Evolutionary conservation across 2,888 invertebrate species (phyloP).

Genomic region (Drosophila mercatorum): DNA sequence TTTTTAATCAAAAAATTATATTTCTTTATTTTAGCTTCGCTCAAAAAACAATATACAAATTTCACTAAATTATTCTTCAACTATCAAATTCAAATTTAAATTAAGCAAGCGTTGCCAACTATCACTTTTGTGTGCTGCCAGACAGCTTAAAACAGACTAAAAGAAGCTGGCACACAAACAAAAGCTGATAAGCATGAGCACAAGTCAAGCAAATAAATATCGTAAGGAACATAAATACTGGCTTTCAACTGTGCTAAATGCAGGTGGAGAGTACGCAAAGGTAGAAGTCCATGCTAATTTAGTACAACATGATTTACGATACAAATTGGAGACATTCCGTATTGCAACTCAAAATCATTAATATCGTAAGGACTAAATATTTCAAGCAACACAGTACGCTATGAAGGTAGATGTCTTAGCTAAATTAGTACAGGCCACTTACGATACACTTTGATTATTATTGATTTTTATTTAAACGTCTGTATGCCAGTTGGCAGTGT

Average conservation of each 20-base stretch:
- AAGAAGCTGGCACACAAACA: slow-evolving; percentile 2
- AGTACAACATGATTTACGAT: not conserved
- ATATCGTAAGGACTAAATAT: not conserved
- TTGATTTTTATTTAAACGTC: slow-evolving; percentile 61
- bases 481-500: slow-evolving; percentile 61
- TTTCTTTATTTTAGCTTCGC: too few species aligned
- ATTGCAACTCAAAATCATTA: not conserved
- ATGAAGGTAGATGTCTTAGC: not conserved
- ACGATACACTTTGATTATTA: not conserved
- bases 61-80: too few species aligned
- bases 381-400: not conserved
- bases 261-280: not conserved
- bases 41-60: too few species aligned
- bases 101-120: slow-evolving; percentile 19
- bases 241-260: not conserved
- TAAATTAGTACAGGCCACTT: not conserved
- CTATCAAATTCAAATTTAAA: slow-evolving; percentile 49
- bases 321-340: not conserved
- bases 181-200: not conserved
- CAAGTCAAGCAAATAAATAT: not conserved
- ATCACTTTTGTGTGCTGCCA: slow-evolving; percentile 8
- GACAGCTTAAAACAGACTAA: not conserved
- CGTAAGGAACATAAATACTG: not conserved
- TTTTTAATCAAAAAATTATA: not conserved
- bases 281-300: not conserved